Conservation (phyloP, 1,140 invertebrate species). For the Gonioctena quinquepunctata region DNA sequence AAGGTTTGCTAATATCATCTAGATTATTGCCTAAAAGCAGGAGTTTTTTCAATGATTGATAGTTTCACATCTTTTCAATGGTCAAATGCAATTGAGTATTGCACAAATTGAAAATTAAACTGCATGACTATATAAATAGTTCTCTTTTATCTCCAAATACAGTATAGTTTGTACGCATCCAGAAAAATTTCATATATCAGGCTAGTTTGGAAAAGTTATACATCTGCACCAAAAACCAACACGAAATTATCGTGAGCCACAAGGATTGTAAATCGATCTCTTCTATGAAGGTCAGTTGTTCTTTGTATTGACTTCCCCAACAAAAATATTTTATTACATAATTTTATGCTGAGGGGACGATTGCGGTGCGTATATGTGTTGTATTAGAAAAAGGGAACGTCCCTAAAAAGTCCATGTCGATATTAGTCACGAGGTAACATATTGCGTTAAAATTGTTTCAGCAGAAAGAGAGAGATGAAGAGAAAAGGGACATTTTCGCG, state of each 20-base stretch:
- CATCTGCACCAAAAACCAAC: background rate
- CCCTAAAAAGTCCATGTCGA: constrained; percentile 19
- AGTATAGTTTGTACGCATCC: no score
- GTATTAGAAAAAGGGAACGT: constrained; percentile 2
- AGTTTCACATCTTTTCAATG: no score
- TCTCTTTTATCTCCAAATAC: no score
- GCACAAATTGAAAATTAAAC: no score
- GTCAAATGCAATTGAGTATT: no score
- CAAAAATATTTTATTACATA: constrained; percentile 19
- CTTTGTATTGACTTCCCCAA: constrained; percentile 7
- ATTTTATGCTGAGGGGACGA: constrained; percentile 8
- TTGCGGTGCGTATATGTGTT: background rate
- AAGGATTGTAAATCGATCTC: background rate
- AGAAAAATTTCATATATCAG: no score
- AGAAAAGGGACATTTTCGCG: background rate
- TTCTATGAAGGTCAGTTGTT: constrained; percentile 3
- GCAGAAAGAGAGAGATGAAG: background rate
- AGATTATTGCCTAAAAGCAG: no score
- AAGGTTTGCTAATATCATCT: no score
- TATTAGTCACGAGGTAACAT: constrained; percentile 22
- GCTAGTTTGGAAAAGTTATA: no score
- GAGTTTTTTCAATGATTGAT: no score
- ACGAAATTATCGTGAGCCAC: background rate
- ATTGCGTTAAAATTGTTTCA: constrained; percentile 17
- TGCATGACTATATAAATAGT: no score